Base-by-base conservation (phyloP, 1,140 invertebrate genomes). In the Cataglyphis hispanica region DNA sequence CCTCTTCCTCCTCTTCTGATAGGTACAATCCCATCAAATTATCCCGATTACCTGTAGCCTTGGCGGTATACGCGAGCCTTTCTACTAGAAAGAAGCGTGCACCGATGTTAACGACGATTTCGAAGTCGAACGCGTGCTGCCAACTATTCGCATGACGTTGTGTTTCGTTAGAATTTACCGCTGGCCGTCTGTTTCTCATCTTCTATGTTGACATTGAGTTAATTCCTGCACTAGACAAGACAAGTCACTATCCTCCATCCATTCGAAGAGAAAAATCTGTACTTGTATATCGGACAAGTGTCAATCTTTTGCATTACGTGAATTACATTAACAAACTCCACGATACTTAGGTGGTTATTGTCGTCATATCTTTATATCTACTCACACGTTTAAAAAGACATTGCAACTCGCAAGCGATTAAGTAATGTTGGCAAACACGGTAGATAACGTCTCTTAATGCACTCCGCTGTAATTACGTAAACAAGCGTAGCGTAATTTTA, bases 11-110 rank as follows among this genome's bases (percentile, higher is more conserved):
- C 85, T 84, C 40, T 66, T 69, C 76, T 86, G 89, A 92, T 92
- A 90, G 90, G 84, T 89, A 87, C 89, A 89, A 91, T 91, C 91
- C 91, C 91, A 92, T 92, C 87, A 93, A 92, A 92, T 92, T 93
- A 91, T 87, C 87, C 91, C 90, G 90, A 93, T 92, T 93, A 92
- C 88, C 90, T 85, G 87, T 84, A 91, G 90, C 91, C 90, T 91
- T 92, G 92, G 89, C 90, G 88, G 87, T 87, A 84, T 86, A 88
- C 88, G 91, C 91, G 90, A 86, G 91, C 91, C 91, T 92, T 88
- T 88, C 87, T 91, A 91, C 91, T 91, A 89, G 90, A 89, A 87
- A 78, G 67, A 83, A 74, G 53, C 78, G 86, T 77, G 67, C 87
- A 87, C 84, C 87, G 66, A 60, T 66, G 72, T 83, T 91, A 90